Evolutionary conservation across 2,113 vertebrate genomes (phyloP), one percentile per base, ranked within the genome.

Genomic region (Eulemur rufifrons): DNA sequence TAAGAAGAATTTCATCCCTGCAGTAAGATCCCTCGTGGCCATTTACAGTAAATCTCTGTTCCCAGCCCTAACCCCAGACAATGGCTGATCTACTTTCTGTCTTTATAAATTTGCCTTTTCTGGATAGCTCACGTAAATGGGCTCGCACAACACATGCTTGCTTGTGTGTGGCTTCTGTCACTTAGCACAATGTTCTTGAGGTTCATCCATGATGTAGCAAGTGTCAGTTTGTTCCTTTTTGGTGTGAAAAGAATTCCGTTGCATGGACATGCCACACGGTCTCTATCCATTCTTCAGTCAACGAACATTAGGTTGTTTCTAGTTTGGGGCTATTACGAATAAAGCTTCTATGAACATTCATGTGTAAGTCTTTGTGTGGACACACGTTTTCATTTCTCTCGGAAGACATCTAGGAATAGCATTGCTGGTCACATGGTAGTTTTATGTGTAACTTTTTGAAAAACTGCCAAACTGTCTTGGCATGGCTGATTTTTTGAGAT

Each of bases 211-310:
- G 11, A 50, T 10, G 63, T 1, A 13, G 61, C 12, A 29, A 0
- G 7, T n/a, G 8, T 82, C 4, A 80, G 17, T 34, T 34, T 7
- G 39, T 18, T 59, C 50, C 52, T 39, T 64, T 66, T 11, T 2
- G 81, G 63, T 59, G 50, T 42, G 20, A 21, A 39, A 45, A 45
- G 74, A 54, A 9, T 32, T 13, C 64, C 23, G 39, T 2, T 25
- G 3, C 10, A 23, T 21, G 27, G 34, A 29, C 32, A 6, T 2
- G 21, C 64, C 64, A 25, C 17, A 13, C 1, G 4, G 63, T 3
- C 5, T 34, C 39, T 9, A 1, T 18, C 8, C 20, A 21, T 18
- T 47, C 18, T 47, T 39, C 50, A 7, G 56, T 0, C 21, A 34
- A 56, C 9, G 15, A 56, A 50, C 74, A 8, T 11, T 17, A 23